A percentile compares a stretch with the other conserved stretches of the same genome.
Evolutionary conservation across 1,140 invertebrate genomes (phyloP).

Genomic region (Drosophila obscura): DNA sequence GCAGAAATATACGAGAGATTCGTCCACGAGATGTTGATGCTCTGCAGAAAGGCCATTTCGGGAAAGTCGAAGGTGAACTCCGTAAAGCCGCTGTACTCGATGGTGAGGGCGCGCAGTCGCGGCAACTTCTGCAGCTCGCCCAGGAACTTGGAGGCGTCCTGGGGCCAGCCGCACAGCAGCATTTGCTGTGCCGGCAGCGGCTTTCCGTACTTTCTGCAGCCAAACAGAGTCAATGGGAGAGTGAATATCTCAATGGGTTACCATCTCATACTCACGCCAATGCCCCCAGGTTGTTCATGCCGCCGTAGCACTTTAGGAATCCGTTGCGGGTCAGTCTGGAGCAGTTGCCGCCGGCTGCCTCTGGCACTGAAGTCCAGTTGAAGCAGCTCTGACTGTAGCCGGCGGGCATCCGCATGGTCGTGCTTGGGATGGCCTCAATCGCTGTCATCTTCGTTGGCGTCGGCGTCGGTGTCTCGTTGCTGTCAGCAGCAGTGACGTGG

Average conservation of each 20-base stretch:
- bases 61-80: conserved; percentile 81
- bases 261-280: conserved; percentile 42
- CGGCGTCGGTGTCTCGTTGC: neutral
- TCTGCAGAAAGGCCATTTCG: conserved; percentile 77
- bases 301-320: conserved; percentile 70
- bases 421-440: conserved; percentile 1
- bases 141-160: conserved; percentile 66
- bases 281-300: conserved; percentile 71
- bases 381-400: conserved; percentile 40
- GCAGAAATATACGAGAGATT: conserved; percentile 77
- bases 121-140: conserved; percentile 73
- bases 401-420: neutral
- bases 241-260: neutral
- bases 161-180: conserved; percentile 78
- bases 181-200: conserved; percentile 35
- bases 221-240: neutral
- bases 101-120: conserved; percentile 72
- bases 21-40: conserved; percentile 84
- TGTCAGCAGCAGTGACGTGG: conserved; percentile 9
- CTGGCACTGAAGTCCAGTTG: conserved; percentile 68
- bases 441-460: neutral
- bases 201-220: conserved; percentile 32
- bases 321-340: conserved; percentile 50
- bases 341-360: conserved; percentile 69
- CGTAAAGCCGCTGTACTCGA: conserved; percentile 81